phyloP scores from a whole-genome alignment of 2,888 invertebrate genomes.

The Yponomeuta malinellus region DNA sequence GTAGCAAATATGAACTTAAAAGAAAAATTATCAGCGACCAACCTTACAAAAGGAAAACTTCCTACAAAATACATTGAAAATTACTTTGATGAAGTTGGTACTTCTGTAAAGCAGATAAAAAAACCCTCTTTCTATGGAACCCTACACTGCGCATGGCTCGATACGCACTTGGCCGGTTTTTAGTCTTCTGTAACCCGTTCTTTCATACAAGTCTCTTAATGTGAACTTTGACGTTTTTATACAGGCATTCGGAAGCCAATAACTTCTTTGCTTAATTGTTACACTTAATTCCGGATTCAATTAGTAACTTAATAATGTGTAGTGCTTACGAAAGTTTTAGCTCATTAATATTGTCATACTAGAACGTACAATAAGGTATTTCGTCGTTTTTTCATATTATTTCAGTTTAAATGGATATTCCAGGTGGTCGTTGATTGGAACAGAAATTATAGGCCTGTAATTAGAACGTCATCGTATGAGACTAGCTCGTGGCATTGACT shows the following conservation, averaged over 20 bases:
- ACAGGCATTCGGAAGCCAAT: background rate
- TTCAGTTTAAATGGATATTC: background rate
- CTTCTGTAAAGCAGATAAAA: too few species aligned
- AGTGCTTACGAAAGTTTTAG: too few species aligned
- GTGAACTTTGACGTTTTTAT: background rate
- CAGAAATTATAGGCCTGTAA: background rate
- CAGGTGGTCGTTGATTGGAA: background rate
- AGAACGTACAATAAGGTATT: background rate
- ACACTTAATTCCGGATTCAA: background rate
- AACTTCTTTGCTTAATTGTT: background rate
- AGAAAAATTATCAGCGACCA: too few species aligned
- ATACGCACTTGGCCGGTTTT: too few species aligned
- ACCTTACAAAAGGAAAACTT: too few species aligned
- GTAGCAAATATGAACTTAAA: too few species aligned
- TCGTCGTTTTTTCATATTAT: background rate
- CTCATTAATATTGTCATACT: background rate
- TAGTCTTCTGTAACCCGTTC: background rate
- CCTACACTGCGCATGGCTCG: too few species aligned
- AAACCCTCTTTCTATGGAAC: too few species aligned
- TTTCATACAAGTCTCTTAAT: background rate
- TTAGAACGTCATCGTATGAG: constrained; percentile 5
- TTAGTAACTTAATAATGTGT: too few species aligned
- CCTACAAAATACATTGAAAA: too few species aligned
- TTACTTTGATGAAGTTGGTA: too few species aligned
- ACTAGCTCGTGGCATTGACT: background rate